Conservation (phyloP, 2,113 vertebrate species). For the Polypterus senegalus region DNA sequence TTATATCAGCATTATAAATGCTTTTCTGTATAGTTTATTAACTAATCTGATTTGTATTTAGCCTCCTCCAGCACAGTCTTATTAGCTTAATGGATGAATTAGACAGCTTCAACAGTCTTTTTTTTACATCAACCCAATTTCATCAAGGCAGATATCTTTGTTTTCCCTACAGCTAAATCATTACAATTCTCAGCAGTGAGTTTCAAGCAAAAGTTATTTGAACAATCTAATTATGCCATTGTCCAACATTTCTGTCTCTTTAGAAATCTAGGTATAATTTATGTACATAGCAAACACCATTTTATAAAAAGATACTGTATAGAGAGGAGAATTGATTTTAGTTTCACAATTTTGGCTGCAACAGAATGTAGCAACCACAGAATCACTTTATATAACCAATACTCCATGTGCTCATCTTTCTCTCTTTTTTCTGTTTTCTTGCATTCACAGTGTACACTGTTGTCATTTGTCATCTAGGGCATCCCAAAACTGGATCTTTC, state of each 20-base stretch:
- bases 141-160: not conserved
- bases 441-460: no score
- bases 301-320: no score
- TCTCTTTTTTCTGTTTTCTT: no score
- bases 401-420: no score
- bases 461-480: no score
- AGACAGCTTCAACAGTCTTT: not conserved
- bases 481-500: no score
- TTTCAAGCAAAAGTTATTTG: not conserved
- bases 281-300: not conserved
- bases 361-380: no score
- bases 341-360: no score
- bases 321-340: no score
- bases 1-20: not conserved
- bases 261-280: not conserved
- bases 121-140: not conserved
- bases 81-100: not conserved
- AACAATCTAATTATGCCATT: not conserved
- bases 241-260: not conserved
- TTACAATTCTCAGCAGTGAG: not conserved
- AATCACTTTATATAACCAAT: no score
- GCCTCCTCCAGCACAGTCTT: constrained; percentile 2
- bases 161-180: constrained; percentile 1
- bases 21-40: not conserved
- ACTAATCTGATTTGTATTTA: not conserved